phyloP scores from a whole-genome alignment of 2,797 vertebrate species.

The Crypturellus tataupa region DNA sequence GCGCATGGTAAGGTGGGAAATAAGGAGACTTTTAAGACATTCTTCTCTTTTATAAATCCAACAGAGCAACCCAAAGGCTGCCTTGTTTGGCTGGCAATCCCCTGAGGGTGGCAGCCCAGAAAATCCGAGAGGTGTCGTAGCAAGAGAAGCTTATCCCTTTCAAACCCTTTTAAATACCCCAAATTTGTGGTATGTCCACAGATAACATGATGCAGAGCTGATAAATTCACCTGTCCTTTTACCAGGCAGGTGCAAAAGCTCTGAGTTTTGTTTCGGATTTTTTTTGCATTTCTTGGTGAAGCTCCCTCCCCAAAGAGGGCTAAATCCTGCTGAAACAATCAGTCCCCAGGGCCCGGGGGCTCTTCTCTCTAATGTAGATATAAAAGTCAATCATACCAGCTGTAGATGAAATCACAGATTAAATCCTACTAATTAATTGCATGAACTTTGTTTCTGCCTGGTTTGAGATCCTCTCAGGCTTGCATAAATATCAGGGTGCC shows the following conservation, averaged over 20 bases:
- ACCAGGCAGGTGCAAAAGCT: not conserved
- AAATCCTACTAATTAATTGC: constrained; percentile 66
- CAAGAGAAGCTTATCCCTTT: not conserved
- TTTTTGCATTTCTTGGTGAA: not conserved
- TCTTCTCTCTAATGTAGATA: constrained; percentile 15
- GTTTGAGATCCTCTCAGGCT: constrained; percentile 62
- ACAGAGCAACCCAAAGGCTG: not conserved
- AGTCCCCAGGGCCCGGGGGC: not conserved
- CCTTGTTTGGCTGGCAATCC: not conserved
- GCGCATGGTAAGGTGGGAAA: not conserved
- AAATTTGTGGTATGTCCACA: not conserved
- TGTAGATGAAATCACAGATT: constrained; percentile 59
- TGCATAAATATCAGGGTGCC: constrained; percentile 12
- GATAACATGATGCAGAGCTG: not conserved
- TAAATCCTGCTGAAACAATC: constrained; percentile 28
- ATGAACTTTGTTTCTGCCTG: constrained; percentile 67
- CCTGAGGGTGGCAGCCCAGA: not conserved
- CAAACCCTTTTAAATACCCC: not conserved
- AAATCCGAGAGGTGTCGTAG: not conserved
- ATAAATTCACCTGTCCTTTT: not conserved
- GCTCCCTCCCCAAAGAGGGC: constrained; percentile 39
- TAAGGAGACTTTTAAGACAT: not conserved
- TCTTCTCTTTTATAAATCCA: not conserved
- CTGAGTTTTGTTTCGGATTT: constrained; percentile 3
- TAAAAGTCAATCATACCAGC: constrained; percentile 59